Conservation (phyloP, 2,797 vertebrate genomes). For the Tapirus indicus region DNA sequence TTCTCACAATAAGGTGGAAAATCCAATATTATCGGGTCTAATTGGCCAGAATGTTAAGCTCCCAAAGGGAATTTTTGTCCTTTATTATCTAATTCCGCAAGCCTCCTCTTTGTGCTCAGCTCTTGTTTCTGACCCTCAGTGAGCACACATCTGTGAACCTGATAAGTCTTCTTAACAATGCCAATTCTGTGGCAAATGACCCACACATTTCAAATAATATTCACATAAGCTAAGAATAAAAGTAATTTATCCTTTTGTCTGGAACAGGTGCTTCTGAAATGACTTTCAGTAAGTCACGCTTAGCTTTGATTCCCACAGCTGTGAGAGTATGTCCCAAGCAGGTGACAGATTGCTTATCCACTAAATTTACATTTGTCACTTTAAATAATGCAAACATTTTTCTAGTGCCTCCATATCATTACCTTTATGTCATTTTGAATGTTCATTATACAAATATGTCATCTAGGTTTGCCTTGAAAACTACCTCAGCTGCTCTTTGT, state of each 20-base stretch:
- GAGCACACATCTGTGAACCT: neutral
- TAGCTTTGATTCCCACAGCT: slow-evolving; percentile 6
- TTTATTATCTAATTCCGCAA: neutral
- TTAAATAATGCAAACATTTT: slow-evolving; percentile 66
- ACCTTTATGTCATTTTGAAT: slow-evolving; percentile 7
- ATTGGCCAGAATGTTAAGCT: neutral
- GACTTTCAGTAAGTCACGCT: neutral
- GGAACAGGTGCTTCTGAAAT: slow-evolving; percentile 23
- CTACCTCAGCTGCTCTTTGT: neutral
- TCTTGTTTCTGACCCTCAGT: neutral
- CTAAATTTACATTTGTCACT: slow-evolving; percentile 62
- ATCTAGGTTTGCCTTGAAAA: neutral
- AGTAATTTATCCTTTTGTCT: neutral
- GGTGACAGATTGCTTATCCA: slow-evolving; percentile 25
- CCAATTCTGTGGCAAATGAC: slow-evolving; percentile 11
- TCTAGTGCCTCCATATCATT: neutral
- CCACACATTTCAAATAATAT: neutral
- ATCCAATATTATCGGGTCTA: neutral
- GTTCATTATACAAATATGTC: neutral
- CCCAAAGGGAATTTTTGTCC: neutral
- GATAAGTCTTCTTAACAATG: neutral
- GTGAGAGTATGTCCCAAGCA: neutral
- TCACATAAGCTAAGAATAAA: neutral
- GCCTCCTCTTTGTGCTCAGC: neutral
- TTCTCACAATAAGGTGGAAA: neutral